phyloP scores from a whole-genome alignment of 2,113 vertebrate species.

The Chiloscyllium plagiosum region DNA sequence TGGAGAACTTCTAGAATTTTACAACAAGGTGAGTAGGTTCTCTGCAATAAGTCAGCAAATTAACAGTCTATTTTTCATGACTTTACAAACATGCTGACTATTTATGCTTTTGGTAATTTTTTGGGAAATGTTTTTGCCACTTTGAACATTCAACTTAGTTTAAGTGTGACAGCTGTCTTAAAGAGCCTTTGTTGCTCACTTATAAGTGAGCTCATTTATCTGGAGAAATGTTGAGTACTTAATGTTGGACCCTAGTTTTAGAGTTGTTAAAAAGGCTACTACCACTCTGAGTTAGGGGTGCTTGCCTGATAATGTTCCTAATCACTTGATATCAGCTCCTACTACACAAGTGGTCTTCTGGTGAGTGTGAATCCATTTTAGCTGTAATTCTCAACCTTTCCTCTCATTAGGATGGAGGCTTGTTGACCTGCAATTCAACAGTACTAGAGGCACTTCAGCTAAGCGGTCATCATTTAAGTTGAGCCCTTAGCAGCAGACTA shows the following conservation, averaged over 20 bases:
- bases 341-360: not conserved
- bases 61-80: not conserved
- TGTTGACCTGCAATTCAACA: not conserved
- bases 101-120: no score
- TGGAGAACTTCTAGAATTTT: slow-evolving; percentile 87
- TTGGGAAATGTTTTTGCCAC: no score
- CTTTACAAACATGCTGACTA: not conserved
- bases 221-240: not conserved
- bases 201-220: not conserved
- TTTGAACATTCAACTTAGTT: not conserved
- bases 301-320: not conserved
- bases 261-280: not conserved
- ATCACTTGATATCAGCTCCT: not conserved
- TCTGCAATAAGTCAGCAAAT: not conserved
- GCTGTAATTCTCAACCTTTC: not conserved
- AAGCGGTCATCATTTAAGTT: not conserved
- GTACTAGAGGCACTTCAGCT: not conserved
- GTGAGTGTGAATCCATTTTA: not conserved
- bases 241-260: not conserved
- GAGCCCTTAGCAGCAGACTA: not conserved
- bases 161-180: not conserved
- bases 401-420: not conserved
- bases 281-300: not conserved
- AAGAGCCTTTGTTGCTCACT: not conserved
- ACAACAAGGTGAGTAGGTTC: slow-evolving; percentile 76